Evolutionary conservation across 2,888 invertebrate species (phyloP).

Genomic region (Malthinus seriepunctatus): DNA sequence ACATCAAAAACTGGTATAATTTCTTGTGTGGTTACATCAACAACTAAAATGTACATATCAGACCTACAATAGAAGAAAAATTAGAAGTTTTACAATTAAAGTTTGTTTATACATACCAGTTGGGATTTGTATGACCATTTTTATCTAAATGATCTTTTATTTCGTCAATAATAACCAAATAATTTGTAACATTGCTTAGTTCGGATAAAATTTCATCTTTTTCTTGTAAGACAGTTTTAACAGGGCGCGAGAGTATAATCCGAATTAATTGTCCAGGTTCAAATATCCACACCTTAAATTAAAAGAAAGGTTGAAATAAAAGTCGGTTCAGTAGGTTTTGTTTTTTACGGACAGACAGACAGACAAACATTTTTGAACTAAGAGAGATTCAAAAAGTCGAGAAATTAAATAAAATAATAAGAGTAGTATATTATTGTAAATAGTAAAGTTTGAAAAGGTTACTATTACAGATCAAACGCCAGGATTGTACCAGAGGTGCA

Average conservation of each 20-base stretch:
- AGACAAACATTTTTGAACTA: no score
- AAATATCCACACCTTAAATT: slow-evolving; percentile 82
- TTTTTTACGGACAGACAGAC: no score
- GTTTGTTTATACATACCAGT: slow-evolving; percentile 63
- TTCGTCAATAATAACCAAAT: slow-evolving; percentile 78
- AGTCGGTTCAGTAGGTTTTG: no score
- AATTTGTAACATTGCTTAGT: slow-evolving; percentile 75
- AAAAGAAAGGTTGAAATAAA: no score
- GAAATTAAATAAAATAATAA: no score
- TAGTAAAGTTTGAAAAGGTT: no score
- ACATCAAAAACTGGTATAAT: slow-evolving; percentile 79
- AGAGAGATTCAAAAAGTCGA: no score
- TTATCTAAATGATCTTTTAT: slow-evolving; percentile 74
- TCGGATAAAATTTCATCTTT: slow-evolving; percentile 72
- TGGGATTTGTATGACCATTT: slow-evolving; percentile 64
- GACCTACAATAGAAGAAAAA: slow-evolving; percentile 65
- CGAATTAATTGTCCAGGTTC: slow-evolving; percentile 82
- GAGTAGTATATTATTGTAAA: no score
- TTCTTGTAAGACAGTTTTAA: slow-evolving; percentile 73
- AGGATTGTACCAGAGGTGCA: no score
- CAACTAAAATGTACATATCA: slow-evolving; percentile 83
- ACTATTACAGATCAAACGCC: no score
- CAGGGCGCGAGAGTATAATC: slow-evolving; percentile 81
- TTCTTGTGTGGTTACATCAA: slow-evolving; percentile 72
- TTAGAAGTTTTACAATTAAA: no score